Evolutionary conservation across 2,113 vertebrate species (phyloP), one percentile per base, ranked within the genome.

Genomic region (Amphilophus citrinellus): DNA sequence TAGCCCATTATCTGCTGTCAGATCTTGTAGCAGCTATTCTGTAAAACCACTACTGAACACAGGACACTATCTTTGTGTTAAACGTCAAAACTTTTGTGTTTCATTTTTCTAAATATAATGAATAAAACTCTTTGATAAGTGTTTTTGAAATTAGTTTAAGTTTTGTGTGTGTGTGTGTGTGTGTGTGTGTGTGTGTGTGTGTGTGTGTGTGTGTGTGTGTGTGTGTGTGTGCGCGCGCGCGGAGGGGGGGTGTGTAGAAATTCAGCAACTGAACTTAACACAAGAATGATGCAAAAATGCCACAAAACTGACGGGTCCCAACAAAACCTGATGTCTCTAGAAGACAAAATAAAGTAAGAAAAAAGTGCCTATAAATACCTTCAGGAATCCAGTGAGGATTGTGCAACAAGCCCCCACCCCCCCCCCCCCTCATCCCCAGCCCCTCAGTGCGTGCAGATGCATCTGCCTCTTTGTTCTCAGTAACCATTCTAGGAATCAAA

Each of bases 41-140:
- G 6, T 20, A 39, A 24, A 68, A 18, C 30, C 83, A 91, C 89
- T 90, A 92, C 82, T 91, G 82, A 88, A 53, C 8, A 37, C 61
- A 37, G 4, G 61, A 73, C 68, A 73, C 3, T 3, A 50, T 50
- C 27, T 39, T 83, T 85, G 83, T 84, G 85, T 87, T 89, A 32
- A 57, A 59, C 20, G 7, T n/a, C 3, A 22, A 39, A 61, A 1
- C 7, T 39, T 83, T n/a, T 82, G 24, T 10, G 2, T 73, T n/a
- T 32, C 11, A n/a, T 73, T 13, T 24, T 32, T 53, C 10, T 73
- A 73, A 78, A 83, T 75, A 84, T 88, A 89, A 57, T 1, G 2
- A 80, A 27, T 18, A 53, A 73, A 73, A 30, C 65, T 5, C 7
- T 44, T 22, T 17, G 2, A 18, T 5, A 17, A 14, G 27, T 18